Base-by-base conservation (phyloP, 2,888 invertebrate genomes). In the Odontocerum albicorne region DNA sequence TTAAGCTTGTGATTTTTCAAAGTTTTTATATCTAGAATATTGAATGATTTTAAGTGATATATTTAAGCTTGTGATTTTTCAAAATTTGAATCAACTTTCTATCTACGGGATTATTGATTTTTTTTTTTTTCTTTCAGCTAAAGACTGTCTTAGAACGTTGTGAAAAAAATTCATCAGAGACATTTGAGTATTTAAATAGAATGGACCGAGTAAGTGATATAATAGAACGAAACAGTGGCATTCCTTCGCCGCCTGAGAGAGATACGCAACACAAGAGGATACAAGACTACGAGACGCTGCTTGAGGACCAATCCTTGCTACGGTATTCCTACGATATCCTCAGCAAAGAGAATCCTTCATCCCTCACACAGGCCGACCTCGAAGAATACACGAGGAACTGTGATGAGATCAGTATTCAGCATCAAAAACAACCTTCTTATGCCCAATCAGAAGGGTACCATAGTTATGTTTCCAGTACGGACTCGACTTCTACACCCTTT, bases 361-460 rank as follows among this genome's bases (percentile, higher is more conserved):
- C 67, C 22, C 70, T 83, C 60, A 86, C 84, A 38, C 84, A 86
- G 67, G 84, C 85, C 43, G 87, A 87, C 65, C 74, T 87, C 57
- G 87, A 87, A 68, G 83, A 86, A 64, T 87, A 87, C 66, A 83
- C 84, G 62, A 79, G 84, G 58, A 81, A 81, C 61, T 85, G 84
- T 67, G 82, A 80, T 57, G 74, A 75, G 65, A 77, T 75, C 62
- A 80, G 80, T 46, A 73, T 71, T 43, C 76, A 81, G 63, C 87
- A 87, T 68, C 86, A 86, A 64, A 87, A 86, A 65, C 87, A 87
- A 66, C 80, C 85, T 33, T 87, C 87, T 47, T 88, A 89, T 72
- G 88, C 88, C 45, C 88, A 88, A 66, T 87, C 87, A 47, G 88
- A 89, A 72, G 88, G 88, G 46, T 89, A 88, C 70, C 88, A 88